Evolutionary conservation across 35 echinoderm and acorn worm genomes (phyloP).

Genomic region (Lytechinus variegatus): DNA sequence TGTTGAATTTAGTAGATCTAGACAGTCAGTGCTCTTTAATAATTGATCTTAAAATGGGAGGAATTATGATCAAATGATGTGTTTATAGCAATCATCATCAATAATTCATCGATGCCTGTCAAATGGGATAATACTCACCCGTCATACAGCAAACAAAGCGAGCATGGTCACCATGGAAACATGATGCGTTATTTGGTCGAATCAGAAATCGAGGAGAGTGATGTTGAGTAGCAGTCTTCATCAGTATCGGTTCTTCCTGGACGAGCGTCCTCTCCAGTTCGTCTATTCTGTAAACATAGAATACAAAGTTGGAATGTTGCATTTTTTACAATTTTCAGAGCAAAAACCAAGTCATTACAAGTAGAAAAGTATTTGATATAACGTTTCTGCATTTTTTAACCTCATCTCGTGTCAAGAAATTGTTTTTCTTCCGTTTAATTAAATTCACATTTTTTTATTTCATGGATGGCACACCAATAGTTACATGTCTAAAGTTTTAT

Average conservation of each 20-base stretch:
- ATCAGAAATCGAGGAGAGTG: slow-evolving; percentile 32
- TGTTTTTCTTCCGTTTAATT: too few relatives aligned
- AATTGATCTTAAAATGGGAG: too few relatives aligned
- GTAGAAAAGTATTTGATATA: not conserved
- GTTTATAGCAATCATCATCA: too few relatives aligned
- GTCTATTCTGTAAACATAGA: not conserved
- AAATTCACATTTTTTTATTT: too few relatives aligned
- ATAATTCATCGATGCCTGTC: not conserved
- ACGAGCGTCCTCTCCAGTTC: slow-evolving; percentile 9
- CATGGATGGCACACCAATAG: too few relatives aligned
- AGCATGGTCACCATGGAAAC: not conserved
- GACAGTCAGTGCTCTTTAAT: too few relatives aligned
- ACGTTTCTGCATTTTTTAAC: not conserved
- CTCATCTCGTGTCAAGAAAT: too few relatives aligned
- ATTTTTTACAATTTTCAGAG: too few relatives aligned
- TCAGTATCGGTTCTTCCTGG: not conserved
- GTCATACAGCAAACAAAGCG: slow-evolving; percentile 24
- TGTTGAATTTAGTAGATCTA: too few relatives aligned
- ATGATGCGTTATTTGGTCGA: not conserved
- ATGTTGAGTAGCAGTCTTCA: not conserved
- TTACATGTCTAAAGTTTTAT: too few relatives aligned
- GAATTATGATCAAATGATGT: too few relatives aligned
- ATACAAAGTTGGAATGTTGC: not conserved
- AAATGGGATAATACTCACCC: not conserved
- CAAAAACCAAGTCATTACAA: too few relatives aligned